Evolutionary conservation across 2,888 invertebrate species (phyloP).

Genomic region (Lapara coniferarum): DNA sequence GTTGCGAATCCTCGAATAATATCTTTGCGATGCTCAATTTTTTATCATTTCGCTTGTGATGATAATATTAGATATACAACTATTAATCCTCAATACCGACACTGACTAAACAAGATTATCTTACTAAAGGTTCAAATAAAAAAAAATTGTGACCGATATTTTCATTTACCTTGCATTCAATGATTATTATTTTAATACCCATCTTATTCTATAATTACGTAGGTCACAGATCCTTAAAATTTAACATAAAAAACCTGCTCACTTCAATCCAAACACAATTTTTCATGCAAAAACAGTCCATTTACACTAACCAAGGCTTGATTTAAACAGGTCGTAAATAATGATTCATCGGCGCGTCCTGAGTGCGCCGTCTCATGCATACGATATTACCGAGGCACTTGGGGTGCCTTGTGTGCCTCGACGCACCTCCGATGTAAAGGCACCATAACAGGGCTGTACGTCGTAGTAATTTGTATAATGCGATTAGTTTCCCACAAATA

Average conservation of each 20-base stretch:
- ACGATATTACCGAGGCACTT: conserved; percentile 5
- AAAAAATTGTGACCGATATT: too few relatives aligned
- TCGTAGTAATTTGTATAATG: conserved; percentile 44
- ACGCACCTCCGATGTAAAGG: neutral
- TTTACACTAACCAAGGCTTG: neutral
- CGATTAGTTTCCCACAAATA: conserved; percentile 63
- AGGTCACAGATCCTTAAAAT: neutral
- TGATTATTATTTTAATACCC: too few relatives aligned
- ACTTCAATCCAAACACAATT: neutral
- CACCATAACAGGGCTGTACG: conserved; percentile 19
- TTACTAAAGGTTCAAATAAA: too few relatives aligned
- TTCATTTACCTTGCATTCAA: too few relatives aligned
- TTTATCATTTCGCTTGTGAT: too few relatives aligned
- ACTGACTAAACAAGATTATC: too few relatives aligned
- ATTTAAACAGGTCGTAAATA: conserved; percentile 14
- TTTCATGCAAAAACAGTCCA: neutral
- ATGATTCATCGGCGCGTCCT: conserved; percentile 18
- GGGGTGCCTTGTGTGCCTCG: conserved; percentile 5
- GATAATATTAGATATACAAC: too few relatives aligned
- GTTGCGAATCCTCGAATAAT: too few relatives aligned
- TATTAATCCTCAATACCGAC: too few relatives aligned
- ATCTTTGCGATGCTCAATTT: too few relatives aligned
- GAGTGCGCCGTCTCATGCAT: conserved; percentile 26
- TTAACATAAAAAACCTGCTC: too few relatives aligned
- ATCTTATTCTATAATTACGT: neutral